phyloP scores from a whole-genome alignment of 2,797 vertebrate species.

The Carcharodon carcharias region DNA sequence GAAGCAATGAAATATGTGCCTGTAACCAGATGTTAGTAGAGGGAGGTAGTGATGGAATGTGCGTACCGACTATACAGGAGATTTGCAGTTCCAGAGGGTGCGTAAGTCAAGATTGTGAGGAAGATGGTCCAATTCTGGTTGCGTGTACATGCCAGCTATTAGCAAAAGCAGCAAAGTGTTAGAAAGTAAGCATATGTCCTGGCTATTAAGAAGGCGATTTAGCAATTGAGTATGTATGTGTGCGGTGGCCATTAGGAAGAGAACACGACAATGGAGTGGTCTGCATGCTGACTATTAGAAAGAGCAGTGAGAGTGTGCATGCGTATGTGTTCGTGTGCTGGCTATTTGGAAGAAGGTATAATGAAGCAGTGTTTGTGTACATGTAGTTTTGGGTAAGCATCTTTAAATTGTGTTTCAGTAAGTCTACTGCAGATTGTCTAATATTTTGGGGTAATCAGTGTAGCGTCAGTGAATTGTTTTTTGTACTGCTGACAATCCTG shows the following conservation, averaged over 20 bases:
- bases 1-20: neutral
- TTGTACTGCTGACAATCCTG: neutral
- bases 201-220: neutral
- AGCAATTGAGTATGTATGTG: neutral
- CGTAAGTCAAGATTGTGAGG: neutral
- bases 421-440: neutral
- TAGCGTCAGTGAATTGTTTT: neutral
- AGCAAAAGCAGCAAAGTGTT: neutral
- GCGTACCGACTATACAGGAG: neutral
- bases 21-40: neutral
- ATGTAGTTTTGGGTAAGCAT: neutral
- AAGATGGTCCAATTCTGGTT: neutral
- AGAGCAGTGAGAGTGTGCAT: neutral
- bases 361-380: neutral
- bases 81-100: neutral
- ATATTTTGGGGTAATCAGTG: neutral
- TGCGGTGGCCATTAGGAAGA: neutral
- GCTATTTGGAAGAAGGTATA: neutral
- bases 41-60: neutral
- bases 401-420: neutral
- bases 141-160: neutral
- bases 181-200: neutral
- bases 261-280: neutral
- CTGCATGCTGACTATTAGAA: neutral
- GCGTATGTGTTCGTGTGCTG: neutral